These are phyloP conservation scores for Archocentrus centrarchus DNA, from an alignment of 2,113 vertebrate genomes.

Conservation along the genomic window DNA sequence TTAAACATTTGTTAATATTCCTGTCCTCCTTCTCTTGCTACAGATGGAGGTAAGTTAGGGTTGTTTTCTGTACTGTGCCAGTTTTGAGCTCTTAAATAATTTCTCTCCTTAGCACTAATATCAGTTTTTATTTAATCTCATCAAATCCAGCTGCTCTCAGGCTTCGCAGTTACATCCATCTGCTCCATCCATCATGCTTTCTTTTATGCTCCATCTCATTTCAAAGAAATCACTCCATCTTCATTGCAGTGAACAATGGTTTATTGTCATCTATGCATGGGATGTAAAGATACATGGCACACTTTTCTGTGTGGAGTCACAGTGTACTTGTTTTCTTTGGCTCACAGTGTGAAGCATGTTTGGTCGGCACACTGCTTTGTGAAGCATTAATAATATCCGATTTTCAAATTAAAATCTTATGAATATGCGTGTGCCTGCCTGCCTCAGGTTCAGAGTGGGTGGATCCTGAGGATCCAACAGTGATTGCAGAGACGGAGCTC, in stretches of 20 bases:
- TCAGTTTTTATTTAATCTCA: slow-evolving; percentile 45
- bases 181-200: slow-evolving; percentile 41
- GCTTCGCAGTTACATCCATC: slow-evolving; percentile 28
- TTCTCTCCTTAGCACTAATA: slow-evolving; percentile 39
- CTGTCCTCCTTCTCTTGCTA: slow-evolving; percentile 78
- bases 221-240: slow-evolving; percentile 41
- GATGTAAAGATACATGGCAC: slow-evolving; percentile 27
- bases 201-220: slow-evolving; percentile 27
- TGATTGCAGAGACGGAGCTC: slow-evolving; percentile 96
- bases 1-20: slow-evolving; percentile 59
- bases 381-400: not conserved
- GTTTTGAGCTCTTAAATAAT: slow-evolving; percentile 44
- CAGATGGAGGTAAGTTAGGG: slow-evolving; percentile 84
- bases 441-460: slow-evolving; percentile 94
- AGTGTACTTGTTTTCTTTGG: slow-evolving; percentile 39
- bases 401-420: not conserved
- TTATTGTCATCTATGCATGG: slow-evolving; percentile 69
- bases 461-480: slow-evolving; percentile 97
- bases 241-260: slow-evolving; percentile 59
- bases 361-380: slow-evolving; percentile 4
- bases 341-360: slow-evolving; percentile 63
- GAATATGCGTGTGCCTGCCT: not conserved
- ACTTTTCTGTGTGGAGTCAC: slow-evolving; percentile 34
- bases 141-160: slow-evolving; percentile 37
- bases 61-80: slow-evolving; percentile 47